Evolutionary conservation across 2,888 invertebrate genomes (phyloP).

Genomic region (Dicycla oo): DNA sequence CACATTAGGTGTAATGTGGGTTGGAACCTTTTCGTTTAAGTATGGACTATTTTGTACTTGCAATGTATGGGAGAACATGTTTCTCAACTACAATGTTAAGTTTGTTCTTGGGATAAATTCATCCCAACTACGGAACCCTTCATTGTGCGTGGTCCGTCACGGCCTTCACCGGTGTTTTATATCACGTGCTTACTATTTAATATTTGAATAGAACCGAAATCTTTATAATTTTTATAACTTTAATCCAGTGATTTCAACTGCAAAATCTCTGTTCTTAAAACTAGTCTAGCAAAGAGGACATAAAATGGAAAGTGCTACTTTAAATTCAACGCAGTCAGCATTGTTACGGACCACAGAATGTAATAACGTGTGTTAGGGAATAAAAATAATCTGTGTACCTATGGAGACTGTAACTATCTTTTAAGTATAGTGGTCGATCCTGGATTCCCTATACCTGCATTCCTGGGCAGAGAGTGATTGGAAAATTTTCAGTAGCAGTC

Average conservation of each 20-base stretch:
- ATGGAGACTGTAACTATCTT: conserved; percentile 5
- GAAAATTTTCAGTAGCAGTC: neutral
- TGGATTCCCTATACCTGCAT: neutral
- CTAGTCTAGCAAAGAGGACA: conserved; percentile 24
- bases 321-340: conserved; percentile 46
- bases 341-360: conserved; percentile 36
- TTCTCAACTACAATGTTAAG: too few species aligned
- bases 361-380: conserved; percentile 43
- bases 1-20: too few species aligned
- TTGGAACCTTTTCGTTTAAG: too few species aligned
- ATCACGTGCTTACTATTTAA: too few species aligned
- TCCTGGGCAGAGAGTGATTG: too few species aligned
- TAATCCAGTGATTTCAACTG: conserved; percentile 36
- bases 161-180: too few species aligned
- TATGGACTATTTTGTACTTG: too few species aligned
- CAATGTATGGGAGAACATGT: too few species aligned
- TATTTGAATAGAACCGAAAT: too few species aligned
- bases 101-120: too few species aligned
- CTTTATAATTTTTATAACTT: conserved; percentile 14
- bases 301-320: conserved; percentile 44
- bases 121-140: too few species aligned
- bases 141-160: too few species aligned
- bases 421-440: neutral
- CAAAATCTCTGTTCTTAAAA: conserved; percentile 39
- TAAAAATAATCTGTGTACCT: conserved; percentile 31